phyloP scores from a whole-genome alignment of 2,888 invertebrate genomes.

The Galerucella nymphaeae region DNA sequence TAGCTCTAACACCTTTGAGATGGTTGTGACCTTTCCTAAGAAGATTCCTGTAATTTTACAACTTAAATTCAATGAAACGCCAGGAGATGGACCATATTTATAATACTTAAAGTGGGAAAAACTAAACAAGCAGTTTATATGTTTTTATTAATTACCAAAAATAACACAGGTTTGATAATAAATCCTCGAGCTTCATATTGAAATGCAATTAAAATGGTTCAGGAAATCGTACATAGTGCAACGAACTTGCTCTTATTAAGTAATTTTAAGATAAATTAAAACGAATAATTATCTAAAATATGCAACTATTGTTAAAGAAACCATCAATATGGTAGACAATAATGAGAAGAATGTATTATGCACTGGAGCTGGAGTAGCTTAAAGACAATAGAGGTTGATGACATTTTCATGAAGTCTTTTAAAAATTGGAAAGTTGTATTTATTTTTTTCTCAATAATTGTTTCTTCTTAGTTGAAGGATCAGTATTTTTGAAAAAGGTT shows the following conservation, averaged over 20 bases:
- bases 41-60: too few species aligned
- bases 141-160: too few species aligned
- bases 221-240: background rate
- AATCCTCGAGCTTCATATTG: too few species aligned
- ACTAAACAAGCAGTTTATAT: too few species aligned
- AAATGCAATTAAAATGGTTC: background rate
- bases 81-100: too few species aligned
- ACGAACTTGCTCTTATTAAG: background rate
- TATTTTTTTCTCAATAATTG: background rate
- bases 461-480: too few species aligned
- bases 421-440: background rate
- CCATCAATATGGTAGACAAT: slow-evolving; percentile 28
- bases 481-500: too few species aligned
- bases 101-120: too few species aligned
- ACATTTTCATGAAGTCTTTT: slow-evolving; percentile 11
- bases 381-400: slow-evolving; percentile 26
- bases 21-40: too few species aligned
- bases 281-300: slow-evolving; percentile 6
- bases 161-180: too few species aligned
- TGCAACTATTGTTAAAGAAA: slow-evolving; percentile 21
- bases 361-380: background rate
- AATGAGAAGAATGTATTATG: slow-evolving; percentile 29
- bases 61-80: too few species aligned
- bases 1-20: too few species aligned
- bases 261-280: background rate